Conservation (phyloP, 1,140 invertebrate genomes). For the Caenorhabditis tropicalis region DNA sequence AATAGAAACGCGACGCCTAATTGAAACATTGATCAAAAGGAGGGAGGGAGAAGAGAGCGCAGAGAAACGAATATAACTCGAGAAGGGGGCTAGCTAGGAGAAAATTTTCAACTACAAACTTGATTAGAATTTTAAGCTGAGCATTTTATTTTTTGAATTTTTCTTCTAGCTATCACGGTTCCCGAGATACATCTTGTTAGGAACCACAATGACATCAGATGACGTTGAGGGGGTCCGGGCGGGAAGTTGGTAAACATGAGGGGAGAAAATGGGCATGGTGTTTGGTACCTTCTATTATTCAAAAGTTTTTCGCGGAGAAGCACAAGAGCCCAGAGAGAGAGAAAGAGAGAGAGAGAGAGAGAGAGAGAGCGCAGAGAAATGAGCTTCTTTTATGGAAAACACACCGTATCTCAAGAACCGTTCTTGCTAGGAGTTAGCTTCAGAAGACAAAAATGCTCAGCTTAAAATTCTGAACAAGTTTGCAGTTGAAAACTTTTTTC, state of each 20-base stretch:
- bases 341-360: not conserved
- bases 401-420: too few relatives aligned
- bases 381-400: too few relatives aligned
- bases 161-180: too few relatives aligned
- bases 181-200: not conserved
- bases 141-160: too few relatives aligned
- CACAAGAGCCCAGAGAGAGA: too few relatives aligned
- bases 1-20: too few relatives aligned
- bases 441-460: too few relatives aligned
- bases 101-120: not conserved
- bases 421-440: too few relatives aligned
- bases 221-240: not conserved
- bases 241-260: slow-evolving; percentile 14
- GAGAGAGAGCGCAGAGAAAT: not conserved
- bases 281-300: not conserved
- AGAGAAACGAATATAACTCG: not conserved
- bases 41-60: not conserved
- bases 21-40: too few relatives aligned
- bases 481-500: too few relatives aligned
- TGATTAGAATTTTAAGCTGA: not conserved
- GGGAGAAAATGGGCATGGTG: not conserved
- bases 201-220: slow-evolving; percentile 45
- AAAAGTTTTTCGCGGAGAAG: too few relatives aligned
- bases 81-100: not conserved
- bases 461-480: too few relatives aligned